phyloP scores from a whole-genome alignment of 2,113 vertebrate genomes.

The Nansenia antarctica region DNA sequence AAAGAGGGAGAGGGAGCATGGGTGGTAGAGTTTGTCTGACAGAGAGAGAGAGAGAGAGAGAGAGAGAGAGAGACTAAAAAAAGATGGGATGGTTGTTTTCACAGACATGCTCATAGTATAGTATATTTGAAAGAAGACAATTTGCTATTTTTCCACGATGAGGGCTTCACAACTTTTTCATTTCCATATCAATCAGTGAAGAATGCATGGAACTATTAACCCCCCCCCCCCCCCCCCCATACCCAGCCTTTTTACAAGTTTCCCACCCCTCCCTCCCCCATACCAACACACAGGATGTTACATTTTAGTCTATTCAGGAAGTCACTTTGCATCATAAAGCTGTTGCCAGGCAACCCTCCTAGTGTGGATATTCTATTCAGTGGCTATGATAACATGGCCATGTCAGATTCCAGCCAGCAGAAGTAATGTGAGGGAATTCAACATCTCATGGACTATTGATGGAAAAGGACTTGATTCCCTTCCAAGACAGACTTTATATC shows the following conservation, averaged over 20 bases:
- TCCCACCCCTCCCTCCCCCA: slow-evolving; percentile 46
- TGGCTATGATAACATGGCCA: slow-evolving; percentile 57
- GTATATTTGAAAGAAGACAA: background rate
- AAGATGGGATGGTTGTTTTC: slow-evolving; percentile 6
- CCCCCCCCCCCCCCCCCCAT: background rate
- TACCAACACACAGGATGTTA: slow-evolving; percentile 67
- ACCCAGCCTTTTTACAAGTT: slow-evolving; percentile 18
- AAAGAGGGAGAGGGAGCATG: slow-evolving; percentile 26
- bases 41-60: background rate
- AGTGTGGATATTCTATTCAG: slow-evolving; percentile 62
- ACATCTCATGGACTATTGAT: slow-evolving; percentile 31
- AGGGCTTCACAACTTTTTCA: slow-evolving; percentile 40
- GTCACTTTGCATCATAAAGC: slow-evolving; percentile 78
- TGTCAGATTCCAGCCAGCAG: slow-evolving; percentile 58
- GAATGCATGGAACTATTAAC: slow-evolving; percentile 52
- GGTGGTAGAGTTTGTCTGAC: background rate
- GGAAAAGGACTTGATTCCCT: slow-evolving; percentile 34
- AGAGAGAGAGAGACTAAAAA: slow-evolving; percentile 5
- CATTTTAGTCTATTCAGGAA: slow-evolving; percentile 70
- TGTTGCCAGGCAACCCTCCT: slow-evolving; percentile 69
- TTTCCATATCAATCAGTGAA: slow-evolving; percentile 52
- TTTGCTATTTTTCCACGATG: slow-evolving; percentile 4
- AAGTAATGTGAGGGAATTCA: slow-evolving; percentile 20
- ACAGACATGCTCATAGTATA: background rate
- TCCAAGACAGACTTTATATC: slow-evolving; percentile 35